Evolutionary conservation across 2,797 vertebrate genomes (phyloP).

Genomic region (Lophura swinhoii): DNA sequence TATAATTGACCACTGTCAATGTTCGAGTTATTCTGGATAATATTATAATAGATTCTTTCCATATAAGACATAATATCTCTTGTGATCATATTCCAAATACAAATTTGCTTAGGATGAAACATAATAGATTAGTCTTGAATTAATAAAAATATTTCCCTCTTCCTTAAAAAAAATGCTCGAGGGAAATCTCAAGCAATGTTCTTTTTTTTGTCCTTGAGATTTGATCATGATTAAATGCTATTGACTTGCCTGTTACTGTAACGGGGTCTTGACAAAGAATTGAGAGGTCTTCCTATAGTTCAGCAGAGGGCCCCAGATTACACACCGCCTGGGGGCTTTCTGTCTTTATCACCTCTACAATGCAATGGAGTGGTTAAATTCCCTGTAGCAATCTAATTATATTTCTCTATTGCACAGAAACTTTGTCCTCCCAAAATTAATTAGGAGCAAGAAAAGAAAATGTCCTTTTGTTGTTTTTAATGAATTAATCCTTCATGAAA

Average conservation of each 20-base stretch:
- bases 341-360: background rate
- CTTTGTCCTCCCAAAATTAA: slow-evolving; percentile 66
- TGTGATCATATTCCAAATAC: background rate
- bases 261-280: background rate
- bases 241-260: background rate
- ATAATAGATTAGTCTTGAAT: background rate
- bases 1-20: background rate
- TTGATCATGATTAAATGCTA: background rate
- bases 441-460: slow-evolving; percentile 56
- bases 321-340: background rate
- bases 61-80: background rate
- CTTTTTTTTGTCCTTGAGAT: background rate
- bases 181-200: background rate
- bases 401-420: slow-evolving; percentile 1
- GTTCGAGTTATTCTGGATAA: background rate
- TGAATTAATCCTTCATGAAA: slow-evolving; percentile 69
- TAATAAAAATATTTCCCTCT: background rate
- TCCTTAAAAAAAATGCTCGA: background rate
- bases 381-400: slow-evolving; percentile 45
- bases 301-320: slow-evolving; percentile 24
- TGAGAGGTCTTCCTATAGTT: background rate
- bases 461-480: slow-evolving; percentile 59
- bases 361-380: background rate
- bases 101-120: background rate
- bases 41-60: background rate